These are phyloP conservation scores for Borostomias antarcticus DNA, from an alignment of 2,797 vertebrate species.

Conservation along the genomic window DNA sequence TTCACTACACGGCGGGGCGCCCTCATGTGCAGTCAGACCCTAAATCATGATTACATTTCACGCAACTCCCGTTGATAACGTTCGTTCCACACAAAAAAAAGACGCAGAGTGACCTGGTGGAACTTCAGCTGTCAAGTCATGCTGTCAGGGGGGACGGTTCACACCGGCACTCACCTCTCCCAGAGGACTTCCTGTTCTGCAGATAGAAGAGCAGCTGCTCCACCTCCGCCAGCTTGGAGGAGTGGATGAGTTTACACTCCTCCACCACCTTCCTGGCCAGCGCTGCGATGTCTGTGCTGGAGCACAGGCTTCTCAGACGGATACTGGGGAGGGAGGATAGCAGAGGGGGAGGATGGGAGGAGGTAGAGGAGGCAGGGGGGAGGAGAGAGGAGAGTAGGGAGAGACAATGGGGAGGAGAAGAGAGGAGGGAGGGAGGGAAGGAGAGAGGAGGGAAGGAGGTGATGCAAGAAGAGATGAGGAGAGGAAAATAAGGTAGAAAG, in stretches of 20 bases:
- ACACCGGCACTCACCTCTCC: not conserved
- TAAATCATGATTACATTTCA: too few species aligned
- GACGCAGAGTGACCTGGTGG: too few species aligned
- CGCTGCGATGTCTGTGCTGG: conserved; percentile 89
- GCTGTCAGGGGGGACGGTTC: not conserved
- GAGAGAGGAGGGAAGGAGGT: not conserved
- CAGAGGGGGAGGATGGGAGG: conserved; percentile 1
- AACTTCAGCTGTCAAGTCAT: too few species aligned
- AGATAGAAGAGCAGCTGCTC: conserved; percentile 94
- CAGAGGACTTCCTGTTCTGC: conserved; percentile 85
- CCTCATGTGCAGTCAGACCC: too few species aligned
- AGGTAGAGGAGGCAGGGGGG: not conserved
- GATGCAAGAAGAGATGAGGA: not conserved
- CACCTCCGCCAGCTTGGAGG: conserved; percentile 88
- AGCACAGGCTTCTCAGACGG: conserved; percentile 92
- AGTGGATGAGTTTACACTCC: conserved; percentile 93
- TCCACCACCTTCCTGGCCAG: conserved; percentile 94
- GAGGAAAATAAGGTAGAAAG: not conserved
- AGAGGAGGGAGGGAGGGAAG: not conserved
- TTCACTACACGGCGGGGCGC: too few species aligned
- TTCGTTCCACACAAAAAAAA: too few species aligned
- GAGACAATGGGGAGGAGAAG: conserved; percentile 1
- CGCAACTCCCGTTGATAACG: too few species aligned
- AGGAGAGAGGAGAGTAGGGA: conserved; percentile 37
- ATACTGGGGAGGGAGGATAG: conserved; percentile 75